Percentiles rank a stretch among this genome's conserved stretches.
These are phyloP conservation scores for Mythimna albipuncta DNA, from an alignment of 2,888 invertebrate species.

Conservation along the genomic window DNA sequence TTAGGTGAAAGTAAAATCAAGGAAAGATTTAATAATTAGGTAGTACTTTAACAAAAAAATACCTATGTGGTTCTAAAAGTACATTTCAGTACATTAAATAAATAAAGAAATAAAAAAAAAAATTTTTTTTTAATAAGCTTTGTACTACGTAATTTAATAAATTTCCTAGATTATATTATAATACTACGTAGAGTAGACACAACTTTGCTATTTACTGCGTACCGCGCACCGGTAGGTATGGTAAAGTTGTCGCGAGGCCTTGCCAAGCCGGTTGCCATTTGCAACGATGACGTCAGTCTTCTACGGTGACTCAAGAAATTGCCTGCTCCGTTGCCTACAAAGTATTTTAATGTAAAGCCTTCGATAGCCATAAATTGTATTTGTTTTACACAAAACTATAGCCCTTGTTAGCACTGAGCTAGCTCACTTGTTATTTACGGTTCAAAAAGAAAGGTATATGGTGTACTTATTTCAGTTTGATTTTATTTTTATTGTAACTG, in stretches of 20 bases:
- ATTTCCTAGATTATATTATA: not conserved
- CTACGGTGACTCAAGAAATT: constrained; percentile 76
- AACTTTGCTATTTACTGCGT: constrained; percentile 50
- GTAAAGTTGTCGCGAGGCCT: constrained; percentile 74
- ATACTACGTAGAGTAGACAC: constrained; percentile 19
- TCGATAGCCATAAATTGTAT: constrained; percentile 66
- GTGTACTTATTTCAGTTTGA: constrained; percentile 34
- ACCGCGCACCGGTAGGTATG: constrained; percentile 51
- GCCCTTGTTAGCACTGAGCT: constrained; percentile 63
- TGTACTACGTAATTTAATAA: not conserved
- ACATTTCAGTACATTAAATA: too few species aligned
- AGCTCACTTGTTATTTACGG: constrained; percentile 55
- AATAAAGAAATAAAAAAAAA: too few species aligned
- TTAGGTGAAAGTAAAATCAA: constrained; percentile 5
- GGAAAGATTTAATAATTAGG: not conserved
- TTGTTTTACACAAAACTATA: constrained; percentile 65
- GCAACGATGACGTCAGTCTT: constrained; percentile 81
- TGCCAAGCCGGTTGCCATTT: constrained; percentile 81
- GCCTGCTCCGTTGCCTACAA: constrained; percentile 67
- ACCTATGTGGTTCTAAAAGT: not conserved
- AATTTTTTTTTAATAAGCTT: too few species aligned
- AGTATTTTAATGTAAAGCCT: constrained; percentile 71
- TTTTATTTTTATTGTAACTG: constrained; percentile 35
- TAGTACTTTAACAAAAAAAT: not conserved
- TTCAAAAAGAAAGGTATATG: constrained; percentile 43